A percentile compares a stretch with the other conserved stretches of the same genome.
Evolutionary conservation across 2,888 invertebrate species (phyloP).

Genomic region (Platynereis dumerilii): DNA sequence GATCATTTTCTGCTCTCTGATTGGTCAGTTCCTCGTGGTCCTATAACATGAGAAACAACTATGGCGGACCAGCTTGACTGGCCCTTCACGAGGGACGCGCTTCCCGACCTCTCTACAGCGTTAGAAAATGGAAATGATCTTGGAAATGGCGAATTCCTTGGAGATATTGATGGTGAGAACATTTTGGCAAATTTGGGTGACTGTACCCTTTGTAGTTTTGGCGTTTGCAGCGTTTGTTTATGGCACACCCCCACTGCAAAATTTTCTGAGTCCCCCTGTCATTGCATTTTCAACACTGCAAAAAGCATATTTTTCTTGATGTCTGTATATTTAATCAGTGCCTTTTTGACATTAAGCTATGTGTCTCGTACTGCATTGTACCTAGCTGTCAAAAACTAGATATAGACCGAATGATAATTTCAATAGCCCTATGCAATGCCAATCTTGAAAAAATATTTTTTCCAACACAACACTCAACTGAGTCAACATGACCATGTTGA

Average conservation of each 20-base stretch:
- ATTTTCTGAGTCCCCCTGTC: not conserved
- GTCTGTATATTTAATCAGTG: no score
- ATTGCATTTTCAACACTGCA: no score
- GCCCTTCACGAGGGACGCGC: slow-evolving; percentile 42
- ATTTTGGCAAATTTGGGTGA: slow-evolving; percentile 20
- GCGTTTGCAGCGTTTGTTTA: slow-evolving; percentile 10
- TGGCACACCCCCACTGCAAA: not conserved
- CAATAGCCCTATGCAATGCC: no score
- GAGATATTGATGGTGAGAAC: slow-evolving; percentile 53
- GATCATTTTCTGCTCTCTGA: slow-evolving; percentile 39
- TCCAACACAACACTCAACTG: no score
- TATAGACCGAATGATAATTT: no score
- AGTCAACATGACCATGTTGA: no score
- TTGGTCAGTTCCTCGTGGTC: slow-evolving; percentile 50
- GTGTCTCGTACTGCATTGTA: no score
- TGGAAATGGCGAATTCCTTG: slow-evolving; percentile 41
- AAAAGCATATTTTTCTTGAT: no score
- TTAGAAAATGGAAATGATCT: slow-evolving; percentile 45
- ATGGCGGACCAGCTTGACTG: slow-evolving; percentile 44
- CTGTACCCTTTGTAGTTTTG: not conserved
- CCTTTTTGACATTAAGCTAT: no score
- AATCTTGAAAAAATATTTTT: no score
- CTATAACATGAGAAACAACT: slow-evolving; percentile 32
- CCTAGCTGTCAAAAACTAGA: no score
- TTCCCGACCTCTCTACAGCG: slow-evolving; percentile 46